Conservation (phyloP, 2,113 vertebrate genomes). For the Chlorodrepanis virens region DNA sequence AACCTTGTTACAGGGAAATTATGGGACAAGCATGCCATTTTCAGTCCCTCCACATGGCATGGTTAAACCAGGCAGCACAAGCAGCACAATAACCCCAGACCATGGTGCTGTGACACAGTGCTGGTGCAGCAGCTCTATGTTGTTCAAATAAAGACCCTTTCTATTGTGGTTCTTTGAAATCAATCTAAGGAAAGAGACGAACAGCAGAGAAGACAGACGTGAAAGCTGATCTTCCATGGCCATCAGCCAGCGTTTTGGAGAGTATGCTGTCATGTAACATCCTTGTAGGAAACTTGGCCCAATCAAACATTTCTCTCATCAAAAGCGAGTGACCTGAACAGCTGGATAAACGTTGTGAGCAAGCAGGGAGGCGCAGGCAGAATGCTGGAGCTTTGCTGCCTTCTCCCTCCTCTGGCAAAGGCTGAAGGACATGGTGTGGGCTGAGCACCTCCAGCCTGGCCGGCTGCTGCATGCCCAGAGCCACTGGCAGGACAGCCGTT, state of each 20-base stretch:
- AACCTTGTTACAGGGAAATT: background rate
- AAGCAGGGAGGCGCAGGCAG: background rate
- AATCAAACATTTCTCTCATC: conserved; percentile 3
- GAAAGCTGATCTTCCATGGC: background rate
- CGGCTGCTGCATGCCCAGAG: accelerated
- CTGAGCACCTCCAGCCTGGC: background rate
- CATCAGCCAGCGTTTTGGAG: background rate
- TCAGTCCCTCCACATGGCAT: background rate
- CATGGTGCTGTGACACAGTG: accelerated
- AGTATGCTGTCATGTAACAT: background rate
- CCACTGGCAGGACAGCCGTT: accelerated
- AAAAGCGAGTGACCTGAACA: conserved; percentile 41
- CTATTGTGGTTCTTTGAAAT: background rate
- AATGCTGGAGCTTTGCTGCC: background rate
- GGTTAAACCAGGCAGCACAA: background rate
- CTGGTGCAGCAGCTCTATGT: accelerated
- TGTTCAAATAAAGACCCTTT: background rate
- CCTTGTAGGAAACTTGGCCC: conserved; percentile 46
- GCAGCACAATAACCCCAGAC: background rate
- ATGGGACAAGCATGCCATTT: background rate
- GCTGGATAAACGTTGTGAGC: background rate
- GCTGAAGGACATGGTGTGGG: accelerated
- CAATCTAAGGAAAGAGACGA: background rate
- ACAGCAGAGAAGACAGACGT: background rate
- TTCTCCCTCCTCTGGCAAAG: background rate